Evolutionary conservation across 1,140 invertebrate species (phyloP).

Genomic region (Nasonia giraulti): DNA sequence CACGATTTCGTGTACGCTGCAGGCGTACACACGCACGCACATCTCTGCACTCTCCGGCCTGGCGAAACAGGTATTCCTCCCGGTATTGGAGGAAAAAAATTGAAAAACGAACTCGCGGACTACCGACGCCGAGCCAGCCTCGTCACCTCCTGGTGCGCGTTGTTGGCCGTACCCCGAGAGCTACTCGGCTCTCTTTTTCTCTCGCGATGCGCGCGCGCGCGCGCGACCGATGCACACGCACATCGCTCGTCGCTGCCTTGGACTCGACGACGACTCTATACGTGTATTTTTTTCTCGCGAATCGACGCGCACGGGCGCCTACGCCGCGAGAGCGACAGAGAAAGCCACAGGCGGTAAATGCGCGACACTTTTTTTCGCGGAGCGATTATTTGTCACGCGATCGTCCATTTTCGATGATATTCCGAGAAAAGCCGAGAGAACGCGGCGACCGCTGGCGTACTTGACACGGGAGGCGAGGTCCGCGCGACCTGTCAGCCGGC

Average conservation of each 20-base stretch:
- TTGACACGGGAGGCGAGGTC: background rate
- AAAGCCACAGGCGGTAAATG: too few species aligned
- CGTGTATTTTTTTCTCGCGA: background rate
- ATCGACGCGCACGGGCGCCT: background rate
- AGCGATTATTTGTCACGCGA: background rate
- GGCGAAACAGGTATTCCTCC: background rate
- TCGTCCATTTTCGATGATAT: background rate
- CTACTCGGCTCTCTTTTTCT: background rate
- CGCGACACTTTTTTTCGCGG: background rate
- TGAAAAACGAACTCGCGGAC: too few species aligned
- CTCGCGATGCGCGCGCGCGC: conserved; percentile 37
- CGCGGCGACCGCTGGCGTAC: background rate
- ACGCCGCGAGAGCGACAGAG: background rate
- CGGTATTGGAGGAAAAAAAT: background rate
- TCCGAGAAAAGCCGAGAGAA: background rate
- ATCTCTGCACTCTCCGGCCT: background rate
- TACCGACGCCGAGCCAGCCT: background rate
- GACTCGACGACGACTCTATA: conserved; percentile 5
- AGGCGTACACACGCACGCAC: background rate
- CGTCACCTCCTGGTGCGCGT: conserved; percentile 42
- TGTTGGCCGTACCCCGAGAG: conserved; percentile 3
- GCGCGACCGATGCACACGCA: conserved; percentile 42
- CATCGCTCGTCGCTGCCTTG: background rate
- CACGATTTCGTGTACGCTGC: conserved; percentile 45
- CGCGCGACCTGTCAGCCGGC: conserved; percentile 31